Percentiles rank a stretch among this genome's conserved stretches.
Conservation (phyloP, 2,888 invertebrate genomes). For the Encarsia formosa region DNA sequence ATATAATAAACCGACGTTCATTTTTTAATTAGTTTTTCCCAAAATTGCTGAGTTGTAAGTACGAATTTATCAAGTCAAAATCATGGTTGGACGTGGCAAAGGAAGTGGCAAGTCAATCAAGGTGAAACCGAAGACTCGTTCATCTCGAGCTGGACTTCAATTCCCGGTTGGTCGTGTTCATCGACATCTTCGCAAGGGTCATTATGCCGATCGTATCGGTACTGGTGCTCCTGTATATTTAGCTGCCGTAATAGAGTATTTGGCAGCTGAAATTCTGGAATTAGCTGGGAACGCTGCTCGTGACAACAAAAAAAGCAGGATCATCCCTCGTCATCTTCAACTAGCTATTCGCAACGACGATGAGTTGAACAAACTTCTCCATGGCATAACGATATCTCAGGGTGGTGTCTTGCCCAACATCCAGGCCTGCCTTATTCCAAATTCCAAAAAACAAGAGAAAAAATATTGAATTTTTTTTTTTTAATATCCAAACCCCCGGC, state of each 20-base stretch:
- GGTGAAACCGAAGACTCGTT: not conserved
- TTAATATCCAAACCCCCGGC: not conserved
- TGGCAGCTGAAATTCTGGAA: conserved; percentile 67
- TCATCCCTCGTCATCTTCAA: conserved; percentile 70
- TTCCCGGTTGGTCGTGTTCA: not conserved
- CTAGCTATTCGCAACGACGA: conserved; percentile 77
- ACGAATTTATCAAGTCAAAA: no score
- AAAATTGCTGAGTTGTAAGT: no score
- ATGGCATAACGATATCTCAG: conserved; percentile 57
- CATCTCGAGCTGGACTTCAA: not conserved
- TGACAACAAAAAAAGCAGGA: conserved; percentile 49
- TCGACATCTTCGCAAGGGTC: not conserved
- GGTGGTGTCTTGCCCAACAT: conserved; percentile 77
- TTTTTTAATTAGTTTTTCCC: no score
- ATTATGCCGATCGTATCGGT: not conserved
- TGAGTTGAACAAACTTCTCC: conserved; percentile 66
- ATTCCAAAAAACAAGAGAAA: no score
- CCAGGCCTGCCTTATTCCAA: no score
- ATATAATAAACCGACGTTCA: no score
- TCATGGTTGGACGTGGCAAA: no score
- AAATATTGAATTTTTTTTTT: no score
- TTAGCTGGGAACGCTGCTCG: conserved; percentile 48
- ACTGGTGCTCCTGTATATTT: not conserved
- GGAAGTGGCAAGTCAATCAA: no score
- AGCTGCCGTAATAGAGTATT: conserved; percentile 62